A percentile compares a stretch with the other conserved stretches of the same genome.
These are phyloP conservation scores for Cottoperca gobio DNA, from an alignment of 2,797 vertebrate genomes.

Conservation along the genomic window DNA sequence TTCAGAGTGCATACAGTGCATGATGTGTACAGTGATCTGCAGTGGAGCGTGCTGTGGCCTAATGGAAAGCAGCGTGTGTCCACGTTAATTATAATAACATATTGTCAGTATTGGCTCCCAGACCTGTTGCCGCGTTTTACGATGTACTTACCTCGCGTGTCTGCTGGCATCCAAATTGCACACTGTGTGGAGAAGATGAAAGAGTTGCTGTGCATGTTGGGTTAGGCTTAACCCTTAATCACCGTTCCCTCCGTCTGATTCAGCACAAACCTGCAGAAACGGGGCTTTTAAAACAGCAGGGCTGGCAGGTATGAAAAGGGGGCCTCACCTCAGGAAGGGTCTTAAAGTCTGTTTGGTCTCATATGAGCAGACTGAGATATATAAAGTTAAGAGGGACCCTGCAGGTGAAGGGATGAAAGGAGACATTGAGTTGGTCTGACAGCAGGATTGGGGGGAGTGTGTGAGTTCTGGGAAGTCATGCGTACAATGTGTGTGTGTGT, in stretches of 20 bases:
- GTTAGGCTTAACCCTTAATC: conserved; percentile 62
- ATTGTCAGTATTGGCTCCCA: conserved; percentile 40
- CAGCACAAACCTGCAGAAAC: conserved; percentile 72
- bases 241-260: conserved; percentile 59
- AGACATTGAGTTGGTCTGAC: conserved; percentile 72
- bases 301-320: conserved; percentile 35
- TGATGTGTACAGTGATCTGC: neutral
- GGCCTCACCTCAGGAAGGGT: conserved; percentile 34
- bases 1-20: neutral
- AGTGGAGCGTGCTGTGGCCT: conserved; percentile 5
- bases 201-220: conserved; percentile 57
- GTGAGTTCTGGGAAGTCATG: conserved; percentile 61
- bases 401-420: conserved; percentile 72
- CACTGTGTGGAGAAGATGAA: conserved; percentile 74
- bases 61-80: conserved; percentile 65
- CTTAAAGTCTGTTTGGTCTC: conserved; percentile 25
- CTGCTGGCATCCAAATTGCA: conserved; percentile 71
- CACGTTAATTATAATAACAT: conserved; percentile 56
- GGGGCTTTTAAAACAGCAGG: conserved; percentile 67
- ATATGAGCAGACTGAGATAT: conserved; percentile 33
- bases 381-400: conserved; percentile 36
- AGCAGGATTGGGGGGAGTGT: conserved; percentile 45
- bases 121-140: conserved; percentile 75
- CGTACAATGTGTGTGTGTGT: conserved; percentile 51
- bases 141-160: conserved; percentile 64